Percentiles rank a stretch among this genome's conserved stretches.
These are phyloP conservation scores for Rhopalosiphum padi DNA, from an alignment of 1,140 invertebrate genomes.

Conservation along the genomic window DNA sequence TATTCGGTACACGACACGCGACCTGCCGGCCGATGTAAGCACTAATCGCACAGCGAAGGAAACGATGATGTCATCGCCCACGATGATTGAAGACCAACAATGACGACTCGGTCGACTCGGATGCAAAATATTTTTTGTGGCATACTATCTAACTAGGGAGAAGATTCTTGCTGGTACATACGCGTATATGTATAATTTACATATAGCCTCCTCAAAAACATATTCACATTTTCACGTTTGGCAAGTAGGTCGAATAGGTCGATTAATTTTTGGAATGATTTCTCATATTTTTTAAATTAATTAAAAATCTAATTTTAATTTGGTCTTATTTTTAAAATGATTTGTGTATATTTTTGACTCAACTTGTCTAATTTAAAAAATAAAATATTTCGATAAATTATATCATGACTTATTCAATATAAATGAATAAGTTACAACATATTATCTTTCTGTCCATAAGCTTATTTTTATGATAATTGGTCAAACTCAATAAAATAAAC, in stretches of 20 bases:
- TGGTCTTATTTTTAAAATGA: not conserved
- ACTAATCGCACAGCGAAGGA: not conserved
- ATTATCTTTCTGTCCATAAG: not conserved
- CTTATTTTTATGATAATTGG: too few species aligned
- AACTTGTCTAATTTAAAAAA: not conserved
- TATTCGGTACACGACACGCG: not conserved
- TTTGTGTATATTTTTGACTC: not conserved
- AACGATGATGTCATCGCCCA: not conserved
- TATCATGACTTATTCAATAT: not conserved
- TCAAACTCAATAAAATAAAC: too few species aligned
- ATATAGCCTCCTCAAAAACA: not conserved
- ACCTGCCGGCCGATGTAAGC: not conserved
- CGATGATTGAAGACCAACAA: not conserved
- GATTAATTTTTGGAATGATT: not conserved
- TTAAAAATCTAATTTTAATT: not conserved
- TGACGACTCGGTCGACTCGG: too few species aligned
- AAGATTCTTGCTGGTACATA: not conserved
- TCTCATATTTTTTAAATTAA: not conserved
- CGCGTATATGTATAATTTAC: too few species aligned
- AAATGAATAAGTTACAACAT: not conserved
- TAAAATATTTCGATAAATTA: not conserved
- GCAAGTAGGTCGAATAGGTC: not conserved
- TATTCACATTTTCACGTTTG: not conserved
- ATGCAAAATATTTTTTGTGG: not conserved
- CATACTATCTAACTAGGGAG: not conserved